Percentiles rank a stretch among this genome's conserved stretches.
These are phyloP conservation scores for Ciconia stormi DNA, from an alignment of 2,113 vertebrate species.

Conservation along the genomic window DNA sequence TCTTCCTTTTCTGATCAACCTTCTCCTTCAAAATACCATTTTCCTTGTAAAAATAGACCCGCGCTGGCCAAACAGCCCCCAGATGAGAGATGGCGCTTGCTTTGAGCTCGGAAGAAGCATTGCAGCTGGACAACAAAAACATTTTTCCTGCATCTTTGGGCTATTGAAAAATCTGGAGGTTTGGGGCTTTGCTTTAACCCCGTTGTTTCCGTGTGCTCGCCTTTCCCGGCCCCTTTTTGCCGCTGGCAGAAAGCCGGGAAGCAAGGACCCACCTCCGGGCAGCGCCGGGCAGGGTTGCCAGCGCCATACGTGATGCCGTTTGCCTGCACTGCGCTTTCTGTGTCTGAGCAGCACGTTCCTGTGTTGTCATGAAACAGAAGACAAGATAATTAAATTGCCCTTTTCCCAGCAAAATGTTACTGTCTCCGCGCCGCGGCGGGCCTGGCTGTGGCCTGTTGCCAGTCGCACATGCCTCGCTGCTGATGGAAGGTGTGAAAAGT, in stretches of 20 bases:
- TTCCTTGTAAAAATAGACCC: neutral
- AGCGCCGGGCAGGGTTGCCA: neutral
- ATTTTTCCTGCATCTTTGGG: neutral
- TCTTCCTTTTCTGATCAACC: neutral
- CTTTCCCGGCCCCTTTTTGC: neutral
- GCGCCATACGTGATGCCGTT: neutral
- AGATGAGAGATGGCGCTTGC: neutral
- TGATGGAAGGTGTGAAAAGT: conserved; percentile 38
- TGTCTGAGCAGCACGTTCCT: conserved; percentile 16
- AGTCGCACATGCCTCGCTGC: neutral
- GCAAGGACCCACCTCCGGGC: accelerated
- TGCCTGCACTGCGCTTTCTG: neutral
- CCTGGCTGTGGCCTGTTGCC: neutral
- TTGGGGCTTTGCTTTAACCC: neutral
- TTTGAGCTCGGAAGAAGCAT: neutral
- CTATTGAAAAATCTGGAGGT: neutral
- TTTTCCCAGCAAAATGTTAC: conserved; percentile 47
- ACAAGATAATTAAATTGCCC: conserved; percentile 53
- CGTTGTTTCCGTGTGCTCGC: accelerated
- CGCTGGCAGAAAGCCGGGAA: accelerated
- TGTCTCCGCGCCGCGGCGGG: neutral
- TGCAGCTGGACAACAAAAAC: conserved; percentile 10
- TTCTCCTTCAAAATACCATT: conserved; percentile 6
- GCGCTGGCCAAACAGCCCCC: neutral
- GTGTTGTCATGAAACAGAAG: conserved; percentile 35